Evolutionary conservation across 2,888 invertebrate genomes (phyloP).

Genomic region (Rosalia funebris): DNA sequence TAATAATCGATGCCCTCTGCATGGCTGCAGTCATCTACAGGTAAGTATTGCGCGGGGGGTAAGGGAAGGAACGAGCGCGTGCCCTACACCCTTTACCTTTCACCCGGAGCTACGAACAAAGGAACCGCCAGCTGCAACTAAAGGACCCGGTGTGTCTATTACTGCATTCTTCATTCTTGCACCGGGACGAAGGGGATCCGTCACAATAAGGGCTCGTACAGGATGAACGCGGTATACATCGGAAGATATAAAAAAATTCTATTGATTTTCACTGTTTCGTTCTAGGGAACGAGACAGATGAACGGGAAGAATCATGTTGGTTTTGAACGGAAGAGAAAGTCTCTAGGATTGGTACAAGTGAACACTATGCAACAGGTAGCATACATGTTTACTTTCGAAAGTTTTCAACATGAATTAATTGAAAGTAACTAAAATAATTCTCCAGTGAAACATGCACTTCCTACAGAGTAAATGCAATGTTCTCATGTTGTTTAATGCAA

Average conservation of each 20-base stretch:
- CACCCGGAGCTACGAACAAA: conserved; percentile 52
- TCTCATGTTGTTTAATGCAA: too few species aligned
- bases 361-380: background rate
- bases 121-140: conserved; percentile 52
- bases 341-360: background rate
- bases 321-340: background rate
- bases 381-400: too few species aligned
- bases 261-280: conserved; percentile 13
- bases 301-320: background rate
- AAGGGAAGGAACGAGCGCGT: conserved; percentile 47
- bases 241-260: conserved; percentile 12
- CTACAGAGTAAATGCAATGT: too few species aligned
- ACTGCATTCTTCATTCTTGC: conserved; percentile 28
- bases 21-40: conserved; percentile 27
- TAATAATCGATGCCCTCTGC: conserved; percentile 28
- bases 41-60: conserved; percentile 33
- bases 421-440: too few species aligned
- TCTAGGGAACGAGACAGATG: background rate
- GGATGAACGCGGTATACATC: conserved; percentile 11
- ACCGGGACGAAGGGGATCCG: conserved; percentile 18
- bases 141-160: conserved; percentile 31
- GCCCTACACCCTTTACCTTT: conserved; percentile 57
- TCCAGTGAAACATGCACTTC: too few species aligned
- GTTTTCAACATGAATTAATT: too few species aligned
- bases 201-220: conserved; percentile 18